A percentile compares a stretch with the other conserved stretches of the same genome.
These are phyloP conservation scores for Corvus hawaiiensis DNA, from an alignment of 2,113 vertebrate species.

Conservation along the genomic window DNA sequence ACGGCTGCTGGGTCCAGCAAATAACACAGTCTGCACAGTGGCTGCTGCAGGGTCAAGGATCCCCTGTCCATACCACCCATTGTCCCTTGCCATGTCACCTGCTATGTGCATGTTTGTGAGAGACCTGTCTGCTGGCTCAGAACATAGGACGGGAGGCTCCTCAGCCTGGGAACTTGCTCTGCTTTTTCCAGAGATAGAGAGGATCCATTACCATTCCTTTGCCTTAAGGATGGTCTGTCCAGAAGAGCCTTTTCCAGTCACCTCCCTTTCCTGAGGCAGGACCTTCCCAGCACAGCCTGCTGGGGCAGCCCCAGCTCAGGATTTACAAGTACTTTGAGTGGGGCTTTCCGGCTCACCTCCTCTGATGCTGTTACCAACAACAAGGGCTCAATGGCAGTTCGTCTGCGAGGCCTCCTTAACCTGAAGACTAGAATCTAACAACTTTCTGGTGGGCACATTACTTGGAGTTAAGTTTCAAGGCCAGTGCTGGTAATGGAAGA, in stretches of 20 bases:
- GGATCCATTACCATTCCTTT: background rate
- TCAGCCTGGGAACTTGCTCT: background rate
- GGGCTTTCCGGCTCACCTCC: background rate
- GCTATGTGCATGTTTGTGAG: background rate
- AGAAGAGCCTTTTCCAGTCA: background rate
- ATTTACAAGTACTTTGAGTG: background rate
- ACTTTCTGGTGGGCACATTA: background rate
- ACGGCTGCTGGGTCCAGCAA: fast-evolving
- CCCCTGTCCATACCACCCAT: fast-evolving
- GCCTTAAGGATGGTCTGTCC: background rate
- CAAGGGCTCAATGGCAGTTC: background rate
- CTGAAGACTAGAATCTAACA: background rate
- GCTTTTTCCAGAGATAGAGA: background rate
- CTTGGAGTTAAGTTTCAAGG: background rate
- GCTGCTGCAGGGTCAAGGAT: background rate
- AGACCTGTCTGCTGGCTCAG: background rate
- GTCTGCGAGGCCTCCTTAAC: background rate
- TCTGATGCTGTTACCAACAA: background rate
- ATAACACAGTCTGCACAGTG: background rate
- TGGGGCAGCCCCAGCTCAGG: background rate
- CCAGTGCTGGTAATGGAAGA: background rate
- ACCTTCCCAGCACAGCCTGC: background rate
- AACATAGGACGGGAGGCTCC: background rate
- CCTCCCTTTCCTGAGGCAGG: background rate
- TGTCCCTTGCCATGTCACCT: background rate